These are phyloP conservation scores for Paralvinella palmiformis DNA, from an alignment of 1,140 invertebrate genomes.

Conservation along the genomic window DNA sequence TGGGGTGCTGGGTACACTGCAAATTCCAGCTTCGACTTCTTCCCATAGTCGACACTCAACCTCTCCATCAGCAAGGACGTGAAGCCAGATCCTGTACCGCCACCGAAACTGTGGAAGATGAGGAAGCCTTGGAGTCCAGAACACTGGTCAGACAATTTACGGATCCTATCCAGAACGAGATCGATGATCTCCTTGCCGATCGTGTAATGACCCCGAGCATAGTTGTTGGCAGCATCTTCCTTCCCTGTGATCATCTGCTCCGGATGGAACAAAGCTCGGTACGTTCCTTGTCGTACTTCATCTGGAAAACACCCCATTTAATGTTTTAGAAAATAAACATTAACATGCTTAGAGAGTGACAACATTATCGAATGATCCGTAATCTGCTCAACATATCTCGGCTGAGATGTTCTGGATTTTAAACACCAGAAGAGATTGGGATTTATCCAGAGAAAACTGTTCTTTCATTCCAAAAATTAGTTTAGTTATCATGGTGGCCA, in stretches of 20 bases:
- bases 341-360: too few relatives aligned
- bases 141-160: conserved; percentile 67
- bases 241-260: conserved; percentile 74
- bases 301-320: too few relatives aligned
- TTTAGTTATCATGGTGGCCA: too few relatives aligned
- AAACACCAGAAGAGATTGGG: too few relatives aligned
- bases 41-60: conserved; percentile 80
- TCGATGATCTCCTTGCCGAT: conserved; percentile 52
- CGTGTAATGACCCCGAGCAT: conserved; percentile 47
- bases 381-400: too few relatives aligned
- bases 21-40: conserved; percentile 84
- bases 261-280: conserved; percentile 54
- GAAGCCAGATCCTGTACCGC: conserved; percentile 83
- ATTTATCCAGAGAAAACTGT: too few relatives aligned
- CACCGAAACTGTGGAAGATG: conserved; percentile 85
- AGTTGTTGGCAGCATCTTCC: conserved; percentile 59
- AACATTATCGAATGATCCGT: too few relatives aligned
- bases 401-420: too few relatives aligned
- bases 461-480: too few relatives aligned
- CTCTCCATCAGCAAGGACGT: conserved; percentile 83
- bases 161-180: conserved; percentile 46
- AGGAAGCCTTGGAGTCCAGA: conserved; percentile 79
- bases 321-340: too few relatives aligned
- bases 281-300: conserved; percentile 45
- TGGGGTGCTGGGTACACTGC: conserved; percentile 82